Conservation (phyloP, 2,888 invertebrate species). For the Cosmia pyralina region DNA sequence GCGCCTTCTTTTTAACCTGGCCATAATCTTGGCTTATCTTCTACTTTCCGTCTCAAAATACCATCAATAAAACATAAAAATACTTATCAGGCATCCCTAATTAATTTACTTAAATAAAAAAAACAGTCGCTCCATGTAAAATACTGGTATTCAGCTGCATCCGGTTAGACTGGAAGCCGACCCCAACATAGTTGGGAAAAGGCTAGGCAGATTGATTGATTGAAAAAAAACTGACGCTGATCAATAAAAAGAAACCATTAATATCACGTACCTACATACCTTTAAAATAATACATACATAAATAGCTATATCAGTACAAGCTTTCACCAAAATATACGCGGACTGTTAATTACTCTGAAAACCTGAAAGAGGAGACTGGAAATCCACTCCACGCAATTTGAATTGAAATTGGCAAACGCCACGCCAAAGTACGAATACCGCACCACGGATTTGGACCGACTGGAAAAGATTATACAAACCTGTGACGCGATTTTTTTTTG, state of each 20-base stretch:
- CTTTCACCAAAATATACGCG: conserved; percentile 57
- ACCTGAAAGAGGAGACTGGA: conserved; percentile 72
- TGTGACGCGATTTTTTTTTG: background rate
- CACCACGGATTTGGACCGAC: conserved; percentile 52
- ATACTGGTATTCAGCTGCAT: no score
- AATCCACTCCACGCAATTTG: conserved; percentile 76
- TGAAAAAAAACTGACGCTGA: background rate
- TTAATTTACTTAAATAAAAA: no score
- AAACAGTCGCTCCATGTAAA: no score
- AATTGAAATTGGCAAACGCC: conserved; percentile 78
- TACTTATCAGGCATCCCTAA: background rate
- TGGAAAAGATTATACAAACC: conserved; percentile 48
- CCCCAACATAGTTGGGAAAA: no score
- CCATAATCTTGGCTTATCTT: no score
- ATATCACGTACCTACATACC: background rate
- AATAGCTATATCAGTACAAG: conserved; percentile 11
- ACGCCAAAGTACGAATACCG: conserved; percentile 67
- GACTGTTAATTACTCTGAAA: conserved; percentile 73
- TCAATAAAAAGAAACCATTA: conserved; percentile 27
- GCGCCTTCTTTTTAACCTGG: no score
- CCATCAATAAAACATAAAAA: no score
- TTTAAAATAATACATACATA: conserved; percentile 7
- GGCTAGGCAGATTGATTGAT: no score
- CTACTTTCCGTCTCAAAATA: no score
- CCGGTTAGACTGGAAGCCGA: no score